Evolutionary conservation across 2,888 invertebrate species (phyloP).

Genomic region (Phasia obesa): DNA sequence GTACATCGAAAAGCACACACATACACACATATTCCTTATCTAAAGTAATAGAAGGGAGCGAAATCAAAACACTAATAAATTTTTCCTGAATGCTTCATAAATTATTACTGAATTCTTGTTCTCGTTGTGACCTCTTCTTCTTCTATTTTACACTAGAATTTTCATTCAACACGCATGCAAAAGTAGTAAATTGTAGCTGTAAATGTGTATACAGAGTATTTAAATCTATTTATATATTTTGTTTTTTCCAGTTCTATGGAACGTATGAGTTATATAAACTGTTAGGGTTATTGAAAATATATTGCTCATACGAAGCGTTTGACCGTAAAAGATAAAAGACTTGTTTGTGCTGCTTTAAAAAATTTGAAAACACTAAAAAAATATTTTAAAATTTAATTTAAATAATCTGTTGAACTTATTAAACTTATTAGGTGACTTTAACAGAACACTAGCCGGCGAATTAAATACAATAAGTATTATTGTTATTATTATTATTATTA

Average conservation of each 20-base stretch:
- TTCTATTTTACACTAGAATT: background rate
- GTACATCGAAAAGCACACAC: background rate
- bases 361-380: no score
- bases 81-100: slow-evolving; percentile 12
- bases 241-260: background rate
- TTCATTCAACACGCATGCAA: background rate
- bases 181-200: slow-evolving; percentile 15
- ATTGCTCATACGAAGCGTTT: background rate
- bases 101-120: background rate
- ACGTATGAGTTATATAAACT: slow-evolving; percentile 5
- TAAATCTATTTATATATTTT: background rate
- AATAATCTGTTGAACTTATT: no score
- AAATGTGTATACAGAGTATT: background rate
- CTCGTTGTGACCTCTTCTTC: background rate
- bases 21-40: no score
- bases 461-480: no score
- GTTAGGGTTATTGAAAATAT: background rate
- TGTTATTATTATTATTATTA: no score
- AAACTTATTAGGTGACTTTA: no score
- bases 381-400: no score
- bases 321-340: no score
- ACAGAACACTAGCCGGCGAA: no score
- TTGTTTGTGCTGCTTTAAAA: no score
- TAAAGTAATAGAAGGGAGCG: no score
- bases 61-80: no score